Percentiles rank a stretch among this genome's conserved stretches.
These are phyloP conservation scores for Emesis furor DNA, from an alignment of 2,888 invertebrate species.

Conservation along the genomic window DNA sequence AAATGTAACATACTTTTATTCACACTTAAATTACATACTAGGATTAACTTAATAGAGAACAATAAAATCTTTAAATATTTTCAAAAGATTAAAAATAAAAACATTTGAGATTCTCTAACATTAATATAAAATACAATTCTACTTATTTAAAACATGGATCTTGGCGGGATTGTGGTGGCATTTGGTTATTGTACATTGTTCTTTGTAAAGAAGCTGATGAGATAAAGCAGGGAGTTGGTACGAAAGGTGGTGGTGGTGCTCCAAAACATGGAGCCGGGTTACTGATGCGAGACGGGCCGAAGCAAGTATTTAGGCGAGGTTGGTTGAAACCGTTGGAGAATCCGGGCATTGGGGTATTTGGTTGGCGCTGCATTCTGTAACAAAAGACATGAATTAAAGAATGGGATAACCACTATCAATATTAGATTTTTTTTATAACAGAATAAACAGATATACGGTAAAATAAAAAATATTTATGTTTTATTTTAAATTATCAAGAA, in stretches of 20 bases:
- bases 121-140: not conserved
- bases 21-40: no score
- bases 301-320: slow-evolving; percentile 32
- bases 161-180: not conserved
- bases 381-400: no score
- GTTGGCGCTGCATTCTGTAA: slow-evolving; percentile 86
- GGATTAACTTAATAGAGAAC: no score
- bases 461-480: no score
- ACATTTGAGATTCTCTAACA: not conserved
- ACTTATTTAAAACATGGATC: slow-evolving; percentile 4
- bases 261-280: slow-evolving; percentile 56
- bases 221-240: slow-evolving; percentile 79
- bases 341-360: slow-evolving; percentile 74
- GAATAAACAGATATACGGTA: no score
- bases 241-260: slow-evolving; percentile 19
- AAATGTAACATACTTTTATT: no score
- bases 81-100: no score
- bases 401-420: no score
- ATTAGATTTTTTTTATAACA: no score
- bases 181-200: not conserved
- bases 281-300: not conserved
- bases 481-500: no score
- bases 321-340: slow-evolving; percentile 32
- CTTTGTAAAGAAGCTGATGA: slow-evolving; percentile 38
- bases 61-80: no score